Evolutionary conservation across 2,113 vertebrate species (phyloP).

Genomic region (Alligator sinensis): DNA sequence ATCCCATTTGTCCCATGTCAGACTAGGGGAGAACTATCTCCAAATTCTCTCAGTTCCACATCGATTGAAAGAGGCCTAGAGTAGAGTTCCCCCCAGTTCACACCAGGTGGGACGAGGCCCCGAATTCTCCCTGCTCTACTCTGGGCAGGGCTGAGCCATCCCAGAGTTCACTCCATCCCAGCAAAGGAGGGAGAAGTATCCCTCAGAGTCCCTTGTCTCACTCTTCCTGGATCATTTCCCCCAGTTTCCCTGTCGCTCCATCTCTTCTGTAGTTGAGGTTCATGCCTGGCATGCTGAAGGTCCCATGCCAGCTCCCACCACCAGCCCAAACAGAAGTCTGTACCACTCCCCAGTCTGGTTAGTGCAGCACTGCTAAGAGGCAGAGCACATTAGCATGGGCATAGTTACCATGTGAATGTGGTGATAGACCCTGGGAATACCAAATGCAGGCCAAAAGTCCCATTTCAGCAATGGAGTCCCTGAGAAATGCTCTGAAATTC

Average conservation of each 20-base stretch:
- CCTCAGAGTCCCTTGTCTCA: too few species aligned
- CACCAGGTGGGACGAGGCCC: background rate
- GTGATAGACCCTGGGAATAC: too few species aligned
- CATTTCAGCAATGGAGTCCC: too few species aligned
- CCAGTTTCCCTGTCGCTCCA: background rate
- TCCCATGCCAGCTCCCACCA: too few species aligned
- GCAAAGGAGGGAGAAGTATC: background rate
- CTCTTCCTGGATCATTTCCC: too few species aligned
- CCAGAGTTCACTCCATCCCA: background rate
- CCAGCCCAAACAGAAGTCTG: too few species aligned
- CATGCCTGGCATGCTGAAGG: background rate
- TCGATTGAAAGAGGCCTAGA: background rate
- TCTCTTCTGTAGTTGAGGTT: background rate
- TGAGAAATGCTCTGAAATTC: too few species aligned
- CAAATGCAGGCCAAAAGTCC: too few species aligned
- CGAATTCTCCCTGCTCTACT: background rate
- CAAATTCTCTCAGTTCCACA: background rate
- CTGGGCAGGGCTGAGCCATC: background rate
- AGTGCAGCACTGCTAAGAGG: too few species aligned
- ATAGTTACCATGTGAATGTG: too few species aligned
- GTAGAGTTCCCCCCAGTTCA: background rate
- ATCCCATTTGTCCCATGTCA: background rate
- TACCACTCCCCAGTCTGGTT: too few species aligned
- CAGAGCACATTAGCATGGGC: too few species aligned
- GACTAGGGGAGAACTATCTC: background rate